A percentile compares a stretch with the other conserved stretches of the same genome.
Evolutionary conservation across 2,888 invertebrate species (phyloP).

Genomic region (Leptothorax acervorum): DNA sequence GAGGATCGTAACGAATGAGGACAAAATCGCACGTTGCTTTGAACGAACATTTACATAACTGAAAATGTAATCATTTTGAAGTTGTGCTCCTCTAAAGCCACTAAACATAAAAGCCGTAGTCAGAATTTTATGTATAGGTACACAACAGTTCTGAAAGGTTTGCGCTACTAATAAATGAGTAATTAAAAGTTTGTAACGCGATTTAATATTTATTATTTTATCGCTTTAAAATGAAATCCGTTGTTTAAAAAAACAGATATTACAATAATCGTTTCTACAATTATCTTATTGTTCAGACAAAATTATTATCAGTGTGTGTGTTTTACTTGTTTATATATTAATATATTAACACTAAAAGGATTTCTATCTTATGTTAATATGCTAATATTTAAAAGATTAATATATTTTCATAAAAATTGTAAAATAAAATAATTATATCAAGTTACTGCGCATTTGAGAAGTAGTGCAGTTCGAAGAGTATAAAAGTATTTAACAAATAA

Average conservation of each 20-base stretch:
- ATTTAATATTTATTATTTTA: not conserved
- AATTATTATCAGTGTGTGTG: not conserved
- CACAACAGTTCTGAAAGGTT: not conserved
- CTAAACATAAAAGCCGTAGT: not conserved
- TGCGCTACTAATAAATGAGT: not conserved
- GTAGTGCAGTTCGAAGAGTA: not conserved
- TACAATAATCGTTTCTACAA: not conserved
- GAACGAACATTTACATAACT: not conserved
- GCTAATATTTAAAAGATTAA: not conserved
- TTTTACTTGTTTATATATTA: not conserved
- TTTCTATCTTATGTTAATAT: not conserved
- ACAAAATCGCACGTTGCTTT: not conserved
- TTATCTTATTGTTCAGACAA: not conserved
- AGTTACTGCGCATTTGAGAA: not conserved
- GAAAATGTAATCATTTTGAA: slow-evolving; percentile 18
- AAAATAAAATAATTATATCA: not conserved
- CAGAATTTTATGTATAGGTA: not conserved
- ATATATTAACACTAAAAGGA: not conserved
- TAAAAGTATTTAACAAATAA: slow-evolving; percentile 29
- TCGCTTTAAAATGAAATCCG: not conserved
- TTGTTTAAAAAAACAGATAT: not conserved
- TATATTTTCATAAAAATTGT: not conserved
- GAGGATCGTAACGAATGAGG: not conserved
- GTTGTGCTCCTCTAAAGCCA: not conserved
- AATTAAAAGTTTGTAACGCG: not conserved